These are phyloP conservation scores for Myiothlypis chrysogaster DNA, from an alignment of 2,797 vertebrate genomes.

Conservation along the genomic window DNA sequence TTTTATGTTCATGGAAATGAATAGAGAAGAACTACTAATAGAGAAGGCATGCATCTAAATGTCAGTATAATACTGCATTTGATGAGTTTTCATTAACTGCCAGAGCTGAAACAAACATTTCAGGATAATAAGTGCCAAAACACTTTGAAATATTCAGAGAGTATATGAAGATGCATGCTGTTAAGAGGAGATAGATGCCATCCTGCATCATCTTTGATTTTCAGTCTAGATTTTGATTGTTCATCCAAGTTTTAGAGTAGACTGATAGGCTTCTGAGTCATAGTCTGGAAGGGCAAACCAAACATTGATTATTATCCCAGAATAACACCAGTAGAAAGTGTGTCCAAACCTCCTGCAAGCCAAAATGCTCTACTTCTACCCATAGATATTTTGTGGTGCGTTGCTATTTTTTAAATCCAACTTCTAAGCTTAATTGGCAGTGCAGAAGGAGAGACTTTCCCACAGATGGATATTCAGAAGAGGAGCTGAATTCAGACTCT, in stretches of 20 bases:
- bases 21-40: not conserved
- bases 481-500: not conserved
- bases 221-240: not conserved
- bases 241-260: not conserved
- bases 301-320: not conserved
- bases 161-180: not conserved
- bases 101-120: not conserved
- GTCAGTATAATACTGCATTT: slow-evolving; percentile 15
- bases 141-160: not conserved
- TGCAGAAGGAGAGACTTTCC: not conserved
- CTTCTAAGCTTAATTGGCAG: not conserved
- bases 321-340: not conserved
- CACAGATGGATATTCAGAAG: not conserved
- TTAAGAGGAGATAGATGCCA: not conserved
- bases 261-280: not conserved
- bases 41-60: not conserved
- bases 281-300: not conserved
- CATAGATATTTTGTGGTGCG: not conserved
- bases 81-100: slow-evolving; percentile 26
- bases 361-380: not conserved
- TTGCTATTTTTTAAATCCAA: not conserved
- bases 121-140: not conserved
- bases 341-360: not conserved
- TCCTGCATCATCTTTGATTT: not conserved
- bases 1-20: not conserved